phyloP scores from a whole-genome alignment of 2,888 invertebrate species.

The Miltochrista miniata region DNA sequence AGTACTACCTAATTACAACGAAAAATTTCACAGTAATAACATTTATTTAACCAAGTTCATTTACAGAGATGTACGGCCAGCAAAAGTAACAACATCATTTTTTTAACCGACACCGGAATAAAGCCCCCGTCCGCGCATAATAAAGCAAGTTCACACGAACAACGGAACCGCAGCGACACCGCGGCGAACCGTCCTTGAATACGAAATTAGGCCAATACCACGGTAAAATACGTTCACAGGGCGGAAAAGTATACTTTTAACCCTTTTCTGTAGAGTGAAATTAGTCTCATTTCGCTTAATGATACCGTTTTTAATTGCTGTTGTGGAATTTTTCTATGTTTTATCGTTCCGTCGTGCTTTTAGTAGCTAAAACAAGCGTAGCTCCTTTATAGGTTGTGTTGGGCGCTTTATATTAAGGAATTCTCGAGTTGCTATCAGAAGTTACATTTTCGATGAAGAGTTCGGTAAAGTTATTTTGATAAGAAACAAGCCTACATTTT shows the following conservation, averaged over 20 bases:
- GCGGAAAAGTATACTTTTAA: conserved; percentile 7
- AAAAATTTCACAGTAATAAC: no score
- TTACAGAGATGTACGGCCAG: no score
- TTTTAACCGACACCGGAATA: conserved; percentile 18
- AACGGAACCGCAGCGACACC: conserved; percentile 22
- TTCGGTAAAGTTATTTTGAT: no score
- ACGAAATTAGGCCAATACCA: conserved; percentile 22
- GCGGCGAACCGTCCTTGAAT: conserved; percentile 29
- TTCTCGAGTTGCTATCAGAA: no score
- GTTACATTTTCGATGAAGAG: no score
- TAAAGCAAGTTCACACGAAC: conserved; percentile 25
- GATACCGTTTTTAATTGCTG: conserved; percentile 30
- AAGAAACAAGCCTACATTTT: no score
- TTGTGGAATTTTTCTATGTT: conserved; percentile 22
- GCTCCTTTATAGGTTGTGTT: no score
- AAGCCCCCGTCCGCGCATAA: conserved; percentile 16
- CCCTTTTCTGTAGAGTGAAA: conserved; percentile 21
- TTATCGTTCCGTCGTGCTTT: conserved; percentile 8
- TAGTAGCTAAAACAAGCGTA: no score
- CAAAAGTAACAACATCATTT: conserved; percentile 19
- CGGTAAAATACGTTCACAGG: conserved; percentile 23
- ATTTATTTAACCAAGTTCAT: no score
- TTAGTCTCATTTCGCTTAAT: conserved; percentile 28
- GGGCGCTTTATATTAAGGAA: not conserved
- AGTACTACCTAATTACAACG: no score